phyloP scores from a whole-genome alignment of 2,888 invertebrate genomes.

The Rambutsinella grinnellia region DNA sequence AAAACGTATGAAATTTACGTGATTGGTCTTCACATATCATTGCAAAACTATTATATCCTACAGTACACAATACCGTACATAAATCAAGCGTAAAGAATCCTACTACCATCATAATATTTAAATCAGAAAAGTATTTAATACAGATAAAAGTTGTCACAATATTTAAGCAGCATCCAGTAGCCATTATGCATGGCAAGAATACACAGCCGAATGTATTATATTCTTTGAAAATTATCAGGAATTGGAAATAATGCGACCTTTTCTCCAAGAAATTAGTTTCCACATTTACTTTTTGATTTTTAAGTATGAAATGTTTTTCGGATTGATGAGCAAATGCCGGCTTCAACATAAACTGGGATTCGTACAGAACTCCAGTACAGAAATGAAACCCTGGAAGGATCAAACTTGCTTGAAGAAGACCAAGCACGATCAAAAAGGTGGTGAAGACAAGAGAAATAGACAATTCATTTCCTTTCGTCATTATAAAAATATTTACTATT shows the following conservation, averaged over 20 bases:
- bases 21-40: conserved; percentile 5
- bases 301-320: no score
- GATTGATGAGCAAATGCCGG: background rate
- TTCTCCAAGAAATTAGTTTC: background rate
- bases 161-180: background rate
- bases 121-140: background rate
- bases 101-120: background rate
- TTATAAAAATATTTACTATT: background rate
- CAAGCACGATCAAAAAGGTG: background rate
- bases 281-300: background rate
- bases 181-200: background rate
- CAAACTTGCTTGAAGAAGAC: background rate
- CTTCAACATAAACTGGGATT: background rate
- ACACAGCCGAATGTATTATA: background rate
- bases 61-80: background rate
- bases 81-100: conserved; percentile 1
- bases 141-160: conserved; percentile 4
- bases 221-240: background rate
- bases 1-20: background rate
- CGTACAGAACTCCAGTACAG: background rate
- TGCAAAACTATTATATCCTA: background rate
- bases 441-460: background rate
- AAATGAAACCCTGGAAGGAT: background rate
- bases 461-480: background rate
- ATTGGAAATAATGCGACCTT: background rate